Evolutionary conservation across 2,797 vertebrate species (phyloP), one percentile per base, ranked within the genome.

Genomic region (Pangasius krempfi): DNA sequence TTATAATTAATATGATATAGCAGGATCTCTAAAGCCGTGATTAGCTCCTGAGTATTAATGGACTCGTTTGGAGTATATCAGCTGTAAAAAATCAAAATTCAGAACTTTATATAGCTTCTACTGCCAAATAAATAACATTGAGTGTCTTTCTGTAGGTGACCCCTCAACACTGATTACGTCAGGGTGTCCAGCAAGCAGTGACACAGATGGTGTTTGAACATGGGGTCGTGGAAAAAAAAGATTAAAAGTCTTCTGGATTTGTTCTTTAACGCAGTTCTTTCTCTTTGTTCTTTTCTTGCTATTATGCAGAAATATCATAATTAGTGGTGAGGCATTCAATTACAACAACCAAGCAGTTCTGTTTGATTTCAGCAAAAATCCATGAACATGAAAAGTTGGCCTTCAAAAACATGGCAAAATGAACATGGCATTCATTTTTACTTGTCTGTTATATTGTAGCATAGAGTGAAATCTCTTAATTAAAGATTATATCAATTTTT

Each of bases 401-500:
- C 52, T 80, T 58, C 3, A 58, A 80, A 37, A 58, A 37, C 52
- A 58, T 4, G 37, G 78, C 78, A 58, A 22, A 62, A 4, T 5
- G 40, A 40, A 40, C 40, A 40, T 5, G 40, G 37, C 56, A 7
- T 82, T 81, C 56, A 82, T 37, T 82, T 82, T 62, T 25, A 62
- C 37, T 60, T 60, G 79, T 81, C 54, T 60, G 30, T 22, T 27
- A 40, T 58, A 60, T 44, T 82, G 56, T 25, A 81, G 33, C 40
- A 25, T 37, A 44, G 33, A 60, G 33, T 62, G 33, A 82, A 81
- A 82, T 82, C 20, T 60, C 56, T 94, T 95, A 95, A 96, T 96
- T 96, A 96, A 95, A 96, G 94, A 95, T 95, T 91, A 86, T 94
- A 95, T 96, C 60, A 89, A 85, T 92, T 92, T 94, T 94, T 94